Evolutionary conservation across 2,888 invertebrate genomes (phyloP), one percentile per base, ranked within the genome.

Genomic region (Notodonta dromedarius): DNA sequence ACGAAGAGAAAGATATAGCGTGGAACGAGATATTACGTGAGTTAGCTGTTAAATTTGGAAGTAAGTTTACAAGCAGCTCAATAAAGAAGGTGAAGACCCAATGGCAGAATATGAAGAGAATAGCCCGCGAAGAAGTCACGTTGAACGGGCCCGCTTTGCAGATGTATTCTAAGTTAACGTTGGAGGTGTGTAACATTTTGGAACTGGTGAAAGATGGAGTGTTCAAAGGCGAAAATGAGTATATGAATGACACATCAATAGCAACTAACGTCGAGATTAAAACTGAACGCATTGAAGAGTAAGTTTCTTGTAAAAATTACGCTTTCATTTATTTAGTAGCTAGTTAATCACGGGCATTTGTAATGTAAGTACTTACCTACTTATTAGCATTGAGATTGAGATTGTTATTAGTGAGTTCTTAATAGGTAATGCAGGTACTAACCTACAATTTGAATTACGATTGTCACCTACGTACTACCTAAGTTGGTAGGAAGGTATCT

Each of bases 41-140:
- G 62, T 75, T 94, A 59, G 78, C 83, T 2, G 61, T 70, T n/a
- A 89, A 82, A 68, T 93, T 89, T 58, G 93, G 93, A 5, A 81
- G 76, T 59, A 94, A 93, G 70, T 93, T 93, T 74, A 78, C 79
- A 53, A 85, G 80, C 13, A 91, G 86, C 67, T 89, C 91, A 16
- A 88, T 87, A 39, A 93, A 93, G 69, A 93, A 93, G 79, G 88
- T 94, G 50, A 93, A 93, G 71, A 93, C 92, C 5, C 93, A 93
- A 69, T 94, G 94, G 94, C 93, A 93, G 71, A 93, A 93, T 66
- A 94, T 94, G 93, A 94, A 93, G 75, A 85, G 92, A 14, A 89
- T 92, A 57, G 93, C 93, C 9, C 90, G 93, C 4, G 91, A 92
- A 67, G 93, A 94, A 72, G 85, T 92, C 48, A 68, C 87, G 0